Base-by-base conservation (phyloP, 2,888 invertebrate species). In the Xanthia togata region DNA sequence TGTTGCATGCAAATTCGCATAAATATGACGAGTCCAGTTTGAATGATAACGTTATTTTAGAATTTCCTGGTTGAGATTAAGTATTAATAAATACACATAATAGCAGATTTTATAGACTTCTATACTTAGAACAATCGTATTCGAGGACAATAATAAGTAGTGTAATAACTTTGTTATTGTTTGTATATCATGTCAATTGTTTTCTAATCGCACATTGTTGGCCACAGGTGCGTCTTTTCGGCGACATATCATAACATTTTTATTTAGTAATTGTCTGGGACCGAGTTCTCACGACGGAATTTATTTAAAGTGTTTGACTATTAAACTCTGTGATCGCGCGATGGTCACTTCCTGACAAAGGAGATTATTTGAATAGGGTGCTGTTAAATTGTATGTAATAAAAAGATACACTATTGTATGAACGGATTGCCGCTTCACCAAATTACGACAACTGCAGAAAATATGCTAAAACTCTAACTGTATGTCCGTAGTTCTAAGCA, bases 151-250 rank as follows among this genome's bases (percentile, higher is more conserved):
- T 78, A 82, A 85, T 59, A 78, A 78, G 68, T 74, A 70, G 65
- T 62, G 59, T 78, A 73, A 82, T 78, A 74, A 78, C 70, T 69
- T 69, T 68, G 78, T 85, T 85, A 83, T 83, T 82, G 83, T 82
- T 83, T 83, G 83, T 85, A 73, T 82, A 85, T 82, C 50, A 82
- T 69, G 65, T 60, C 70, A 76, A 84, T 84, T 84, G 84, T 84
- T 84, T 84, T 82, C 64, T 79, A 79, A 84, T 82, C 68, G 23
- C 31, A 47, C 50, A 76, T 73, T 70, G 50, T 14, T 47, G 57
- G 5, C n/a, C 68, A 73, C 85, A 85, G 82, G 73, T 85, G 85
- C 53, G 50, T 73, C n/a, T 50, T 73, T 81, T 77, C 17, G 53
- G 53, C 62, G 60, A 64, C 55, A 38, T 68, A 76, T 70, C 73